phyloP scores from a whole-genome alignment of 2,888 invertebrate species.

The Acrocera orbiculus region DNA sequence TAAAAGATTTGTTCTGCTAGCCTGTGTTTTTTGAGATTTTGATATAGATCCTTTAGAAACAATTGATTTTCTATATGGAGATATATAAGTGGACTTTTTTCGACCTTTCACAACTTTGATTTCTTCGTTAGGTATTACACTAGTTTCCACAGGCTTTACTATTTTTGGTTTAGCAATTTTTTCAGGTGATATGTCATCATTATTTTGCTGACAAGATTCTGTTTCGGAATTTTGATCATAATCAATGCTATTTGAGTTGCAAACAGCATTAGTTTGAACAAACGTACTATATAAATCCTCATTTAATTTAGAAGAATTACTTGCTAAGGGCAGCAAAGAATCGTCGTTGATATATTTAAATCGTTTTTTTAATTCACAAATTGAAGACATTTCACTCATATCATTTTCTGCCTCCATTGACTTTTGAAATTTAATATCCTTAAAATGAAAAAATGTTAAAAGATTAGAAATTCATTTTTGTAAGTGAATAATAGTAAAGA shows the following conservation, averaged over 20 bases:
- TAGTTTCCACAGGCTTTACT: conserved; percentile 37
- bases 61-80: conserved; percentile 35
- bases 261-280: conserved; percentile 12
- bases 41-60: conserved; percentile 31
- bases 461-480: no score
- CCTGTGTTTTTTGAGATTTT: conserved; percentile 14
- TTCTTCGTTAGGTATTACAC: conserved; percentile 19
- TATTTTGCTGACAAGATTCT: conserved; percentile 34
- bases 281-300: no score
- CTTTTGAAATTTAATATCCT: no score
- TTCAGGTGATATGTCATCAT: conserved; percentile 21
- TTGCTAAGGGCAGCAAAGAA: no score
- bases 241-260: conserved; percentile 33
- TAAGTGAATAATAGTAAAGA: no score
- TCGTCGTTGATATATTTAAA: conserved; percentile 21
- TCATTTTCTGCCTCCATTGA: no score
- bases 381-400: conserved; percentile 21
- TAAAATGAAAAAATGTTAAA: no score
- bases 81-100: conserved; percentile 46
- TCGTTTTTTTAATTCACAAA: conserved; percentile 23
- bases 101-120: conserved; percentile 29
- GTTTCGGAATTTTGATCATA: conserved; percentile 41
- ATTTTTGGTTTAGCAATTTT: conserved; percentile 38
- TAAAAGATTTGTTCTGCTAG: conserved; percentile 21
- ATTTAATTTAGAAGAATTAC: conserved; percentile 4